phyloP scores from a whole-genome alignment of 2,113 vertebrate genomes.

The Gorsachius goisagi region DNA sequence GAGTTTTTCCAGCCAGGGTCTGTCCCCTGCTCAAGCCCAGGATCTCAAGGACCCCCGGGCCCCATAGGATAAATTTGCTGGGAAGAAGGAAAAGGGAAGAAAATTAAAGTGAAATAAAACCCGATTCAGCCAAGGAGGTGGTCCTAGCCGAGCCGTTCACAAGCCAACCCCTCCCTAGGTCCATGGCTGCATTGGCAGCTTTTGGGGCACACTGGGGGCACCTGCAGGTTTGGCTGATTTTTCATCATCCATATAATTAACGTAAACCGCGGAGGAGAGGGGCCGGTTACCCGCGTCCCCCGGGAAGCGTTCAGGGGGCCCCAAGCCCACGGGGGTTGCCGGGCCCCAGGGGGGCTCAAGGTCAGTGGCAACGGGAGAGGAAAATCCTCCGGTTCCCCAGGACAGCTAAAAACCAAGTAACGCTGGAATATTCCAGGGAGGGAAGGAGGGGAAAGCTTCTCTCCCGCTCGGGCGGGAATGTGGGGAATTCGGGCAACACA shows the following conservation, averaged over 20 bases:
- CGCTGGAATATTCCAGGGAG: background rate
- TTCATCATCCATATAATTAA: background rate
- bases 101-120: background rate
- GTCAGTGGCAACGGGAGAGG: background rate
- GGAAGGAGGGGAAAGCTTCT: background rate
- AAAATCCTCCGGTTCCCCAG: background rate
- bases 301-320: background rate
- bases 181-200: rapidly evolving
- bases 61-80: background rate
- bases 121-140: rapidly evolving
- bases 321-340: background rate
- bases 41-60: background rate
- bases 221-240: background rate
- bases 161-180: background rate
- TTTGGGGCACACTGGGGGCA: background rate
- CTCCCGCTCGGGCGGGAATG: too few species aligned
- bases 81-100: background rate
- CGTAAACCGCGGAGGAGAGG: background rate
- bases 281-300: rapidly evolving
- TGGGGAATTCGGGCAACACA: background rate
- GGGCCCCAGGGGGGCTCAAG: background rate
- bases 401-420: background rate
- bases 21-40: background rate
- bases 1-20: background rate
- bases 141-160: background rate